Base-by-base conservation (phyloP, 2,113 vertebrate genomes). In the Tyto alba region DNA sequence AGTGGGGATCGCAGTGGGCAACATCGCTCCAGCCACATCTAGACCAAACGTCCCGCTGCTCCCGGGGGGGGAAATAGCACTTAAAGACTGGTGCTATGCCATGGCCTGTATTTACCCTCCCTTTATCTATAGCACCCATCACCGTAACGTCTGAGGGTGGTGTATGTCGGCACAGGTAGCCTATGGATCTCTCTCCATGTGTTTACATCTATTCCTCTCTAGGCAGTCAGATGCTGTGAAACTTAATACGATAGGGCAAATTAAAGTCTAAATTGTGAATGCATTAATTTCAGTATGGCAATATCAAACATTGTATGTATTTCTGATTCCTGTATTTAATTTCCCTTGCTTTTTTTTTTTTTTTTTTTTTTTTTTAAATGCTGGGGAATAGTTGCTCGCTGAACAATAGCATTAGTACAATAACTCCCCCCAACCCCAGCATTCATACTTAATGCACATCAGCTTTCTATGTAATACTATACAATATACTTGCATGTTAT, bases 251-350 rank as follows among this genome's bases (percentile, higher is more conserved):
- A 71, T 29, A 47, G 92, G 55, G 30, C 63, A 90, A 69, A 75
- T 86, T 77, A 69, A 93, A 91, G 43, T 83, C 89, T 90, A 68
- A 77, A 93, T 80, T 77, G 90, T 56, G 85, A 96, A 97, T 92
- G 12, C 23, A 12, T 80, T 84, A 55, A 90, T 92, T 96, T 90
- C 85, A 55, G 14, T 72, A 79, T 82, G 80, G 95, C 92, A 93
- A 95, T 95, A 95, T 95, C 94, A 97, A 96, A 91, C 86, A 79
- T 41, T 79, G 94, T 72, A 75, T 32, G 62, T 94, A 91, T 67
- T 98, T 90, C 88, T 96, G 82, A 88, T 74, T 95, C 95, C 48
- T 95, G 59, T 95, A 90, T 88, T 95, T 97, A 93, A 96, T 98
- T 97, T 97, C 69, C 79, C 92, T 48, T 53, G 36, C 66, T 72